Conservation (phyloP, 2,797 vertebrate species). For the Pangasius djambal region DNA sequence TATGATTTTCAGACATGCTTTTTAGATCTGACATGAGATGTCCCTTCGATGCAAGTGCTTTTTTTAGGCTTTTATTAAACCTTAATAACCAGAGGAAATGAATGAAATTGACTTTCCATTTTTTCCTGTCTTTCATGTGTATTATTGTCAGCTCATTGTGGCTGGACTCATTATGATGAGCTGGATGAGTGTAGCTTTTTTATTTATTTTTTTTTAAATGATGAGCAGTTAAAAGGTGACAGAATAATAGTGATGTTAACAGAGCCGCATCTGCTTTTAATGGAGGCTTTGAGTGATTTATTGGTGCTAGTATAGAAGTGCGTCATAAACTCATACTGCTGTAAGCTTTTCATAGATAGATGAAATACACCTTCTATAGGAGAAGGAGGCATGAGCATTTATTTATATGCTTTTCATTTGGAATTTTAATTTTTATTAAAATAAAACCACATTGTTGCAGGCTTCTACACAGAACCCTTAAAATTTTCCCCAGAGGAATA, state of each 20-base stretch:
- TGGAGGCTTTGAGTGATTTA: conserved; percentile 44
- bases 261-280: neutral
- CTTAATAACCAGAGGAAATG: conserved; percentile 8
- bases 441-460: neutral
- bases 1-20: neutral
- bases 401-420: neutral
- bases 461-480: neutral
- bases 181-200: conserved; percentile 1
- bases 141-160: neutral
- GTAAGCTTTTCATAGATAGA: neutral
- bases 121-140: neutral
- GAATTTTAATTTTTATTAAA: neutral
- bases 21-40: neutral
- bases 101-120: neutral
- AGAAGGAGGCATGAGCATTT: neutral
- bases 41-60: neutral
- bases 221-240: conserved; percentile 21
- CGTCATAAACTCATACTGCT: conserved; percentile 19
- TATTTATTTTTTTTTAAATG: neutral
- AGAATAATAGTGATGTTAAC: conserved; percentile 28
- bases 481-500: neutral
- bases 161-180: neutral
- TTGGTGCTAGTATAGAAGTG: conserved; percentile 11
- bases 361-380: conserved; percentile 15
- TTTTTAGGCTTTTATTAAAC: conserved; percentile 3